Conservation (phyloP, 2,797 vertebrate species). For the Hybognathus amarus region DNA sequence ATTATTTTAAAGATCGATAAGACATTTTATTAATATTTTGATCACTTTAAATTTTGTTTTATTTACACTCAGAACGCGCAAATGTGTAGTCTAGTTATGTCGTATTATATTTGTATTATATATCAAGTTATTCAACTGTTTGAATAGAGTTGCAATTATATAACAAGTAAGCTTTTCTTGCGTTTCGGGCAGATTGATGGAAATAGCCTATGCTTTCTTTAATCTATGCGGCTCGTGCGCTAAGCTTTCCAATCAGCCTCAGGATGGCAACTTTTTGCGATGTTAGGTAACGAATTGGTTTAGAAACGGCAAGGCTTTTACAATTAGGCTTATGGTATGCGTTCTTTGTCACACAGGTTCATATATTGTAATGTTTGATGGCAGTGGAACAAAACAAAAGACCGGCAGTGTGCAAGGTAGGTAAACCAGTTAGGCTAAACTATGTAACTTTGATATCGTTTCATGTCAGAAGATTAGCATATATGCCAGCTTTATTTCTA, state of each 20-base stretch:
- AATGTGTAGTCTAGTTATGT: background rate
- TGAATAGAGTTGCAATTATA: background rate
- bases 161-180: background rate
- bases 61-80: background rate
- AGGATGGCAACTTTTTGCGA: no score
- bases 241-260: background rate
- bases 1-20: background rate
- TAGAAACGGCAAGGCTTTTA: background rate
- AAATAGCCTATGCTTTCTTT: background rate
- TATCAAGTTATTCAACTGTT: background rate
- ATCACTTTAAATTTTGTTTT: background rate
- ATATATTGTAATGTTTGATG: conserved; percentile 53
- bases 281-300: no score
- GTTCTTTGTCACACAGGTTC: background rate
- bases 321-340: background rate
- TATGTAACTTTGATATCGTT: background rate
- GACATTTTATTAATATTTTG: background rate
- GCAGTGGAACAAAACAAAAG: conserved; percentile 53
- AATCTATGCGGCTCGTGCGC: background rate
- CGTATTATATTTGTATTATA: background rate
- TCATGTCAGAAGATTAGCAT: background rate
- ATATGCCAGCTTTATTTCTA: background rate
- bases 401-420: conserved; percentile 67
- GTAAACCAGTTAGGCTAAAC: background rate
- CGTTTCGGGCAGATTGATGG: background rate